Evolutionary conservation across 2,113 vertebrate genomes (phyloP), one percentile per base, ranked within the genome.

Genomic region (Urocynchramus pylzowi): DNA sequence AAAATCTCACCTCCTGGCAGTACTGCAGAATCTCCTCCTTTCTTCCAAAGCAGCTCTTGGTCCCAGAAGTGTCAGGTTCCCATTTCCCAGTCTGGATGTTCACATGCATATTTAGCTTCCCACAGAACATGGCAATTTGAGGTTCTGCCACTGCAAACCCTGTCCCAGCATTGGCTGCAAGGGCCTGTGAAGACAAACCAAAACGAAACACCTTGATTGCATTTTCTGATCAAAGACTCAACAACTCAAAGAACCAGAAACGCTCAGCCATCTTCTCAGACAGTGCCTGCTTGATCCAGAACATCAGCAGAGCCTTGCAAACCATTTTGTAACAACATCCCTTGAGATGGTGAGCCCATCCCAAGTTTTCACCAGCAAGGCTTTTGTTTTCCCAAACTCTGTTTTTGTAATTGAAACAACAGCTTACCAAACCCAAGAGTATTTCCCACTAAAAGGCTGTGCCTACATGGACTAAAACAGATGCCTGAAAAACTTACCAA

Each of bases 81-180:
- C 99, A 99, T 96, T 99, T 99, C 82, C 99, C 99, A 28, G 99
- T 99, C 97, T 99, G 99, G 92, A 99, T 99, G 95, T 99, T 99
- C 91, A 99, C 98, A 6, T 99, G 99, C 99, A 99, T 99, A 96
- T 99, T 99, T 73, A 99, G 98, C 95, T 99, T 99, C 52, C 99
- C 99, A 31, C 99, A 99, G 96, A 99, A 99, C 99, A 99, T 99
- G 41, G 99, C 99, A 61, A 99, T 98, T 35, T 99, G 99, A 42
- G 99, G 99, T 94, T 99, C 99, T 0, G 99, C 99, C 69, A 99
- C 99, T 0, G 99, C 99, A 94, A 99, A 99, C 7, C 99, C 99
- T 2, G 99, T 98, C 73, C 98, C 99, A 7, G 99, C 98, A 89
- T 99, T 99, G 91, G 99, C 99, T 93, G 99, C 99, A 1, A 99